Evolutionary conservation across 2,888 invertebrate species (phyloP), one percentile per base, ranked within the genome.

Genomic region (Drosophila cognata): DNA sequence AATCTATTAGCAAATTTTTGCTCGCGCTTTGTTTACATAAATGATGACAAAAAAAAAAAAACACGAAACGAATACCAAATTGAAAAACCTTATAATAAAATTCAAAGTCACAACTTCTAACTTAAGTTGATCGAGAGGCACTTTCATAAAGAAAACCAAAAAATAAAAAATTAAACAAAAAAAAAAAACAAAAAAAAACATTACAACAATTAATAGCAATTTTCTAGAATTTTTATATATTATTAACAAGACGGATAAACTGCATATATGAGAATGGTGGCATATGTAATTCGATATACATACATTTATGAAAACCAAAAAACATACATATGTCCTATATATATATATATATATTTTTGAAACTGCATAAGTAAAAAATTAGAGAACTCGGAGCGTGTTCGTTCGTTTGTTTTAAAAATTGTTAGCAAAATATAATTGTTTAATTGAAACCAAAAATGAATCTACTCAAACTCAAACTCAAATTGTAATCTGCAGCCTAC

Each of bases 161-260:
- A 21, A 21, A 21, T 21, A 21, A 21, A 21, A 21, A 21, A 21
- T 21, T 21, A 21, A 21, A 21, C 21, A 21, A 21, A 72, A 71
- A 59, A 55, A 43, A 56, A 59, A 66, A 75, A 33, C 21, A 29
- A 36, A 68, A 65, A 48, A n/a, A n/a, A 25, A 8, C 16, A 72
- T 63, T 63, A 69, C 71, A 55, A 65, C 77, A 74, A 75, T 82
- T 78, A 82, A 85, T 90, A 90, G 89, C 84, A 91, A 91, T 91
- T 91, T 91, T 91, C 91, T 91, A 91, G 91, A 91, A 91, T 91
- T 91, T 91, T 91, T 91, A 91, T 91, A 88, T 87, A 88, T 87
- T 86, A 82, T 74, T 76, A 80, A 76, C 57, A 66, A 71, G 63
- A 75, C 63, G 74, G 72, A 74, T 73, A 75, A 55, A 74, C 33